Evolutionary conservation across 1,140 invertebrate species (phyloP), one percentile per base, ranked within the genome.

Genomic region (Homalodisca vitripennis): DNA sequence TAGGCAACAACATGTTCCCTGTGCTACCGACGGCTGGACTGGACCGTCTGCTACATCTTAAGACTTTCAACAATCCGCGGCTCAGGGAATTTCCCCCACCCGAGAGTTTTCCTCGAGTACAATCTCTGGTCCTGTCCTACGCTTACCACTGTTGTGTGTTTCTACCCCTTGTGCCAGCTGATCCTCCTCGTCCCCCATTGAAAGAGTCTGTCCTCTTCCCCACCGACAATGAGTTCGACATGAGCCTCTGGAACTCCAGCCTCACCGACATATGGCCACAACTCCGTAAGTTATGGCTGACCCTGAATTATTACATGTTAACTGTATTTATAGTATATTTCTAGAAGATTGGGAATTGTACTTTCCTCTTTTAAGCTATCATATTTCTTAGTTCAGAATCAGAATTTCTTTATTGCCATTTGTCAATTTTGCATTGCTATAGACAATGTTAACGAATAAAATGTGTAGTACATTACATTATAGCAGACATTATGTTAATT

Each of bases 131-230:
- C 13, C 79, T 98, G 2, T 93, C 94, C 0, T 98, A 98, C 78
- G 95, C 96, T 67, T 98, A 98, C 81, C 96, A 98, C 77, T 98
- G 96, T 80, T 98, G 96, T 80, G 89, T 92, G 67, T 98, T 95
- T 79, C 80, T 94, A 69, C 86, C 89, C 1, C 76, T 89, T 57
- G 82, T 83, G 65, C 79, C 77, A 26, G 79, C 74, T 66, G 81
- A 76, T 74, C 79, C 81, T 70, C 82, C 30, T 76, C 81, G 70
- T 73, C 78, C 75, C 60, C 79, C 80, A 62, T 75, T 84, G 1
- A 82, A 85, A 75, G 90, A 92, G 75, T 83, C 86, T 0, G 87
- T 91, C 24, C 78, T 89, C 17, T 91, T 91, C 80, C 87, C 89
- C 2, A 85, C 84, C 57, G 88, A 91, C 70, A 79, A 80, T 51